phyloP scores from a whole-genome alignment of 2,888 invertebrate genomes.

The Leucoptera coffeella region DNA sequence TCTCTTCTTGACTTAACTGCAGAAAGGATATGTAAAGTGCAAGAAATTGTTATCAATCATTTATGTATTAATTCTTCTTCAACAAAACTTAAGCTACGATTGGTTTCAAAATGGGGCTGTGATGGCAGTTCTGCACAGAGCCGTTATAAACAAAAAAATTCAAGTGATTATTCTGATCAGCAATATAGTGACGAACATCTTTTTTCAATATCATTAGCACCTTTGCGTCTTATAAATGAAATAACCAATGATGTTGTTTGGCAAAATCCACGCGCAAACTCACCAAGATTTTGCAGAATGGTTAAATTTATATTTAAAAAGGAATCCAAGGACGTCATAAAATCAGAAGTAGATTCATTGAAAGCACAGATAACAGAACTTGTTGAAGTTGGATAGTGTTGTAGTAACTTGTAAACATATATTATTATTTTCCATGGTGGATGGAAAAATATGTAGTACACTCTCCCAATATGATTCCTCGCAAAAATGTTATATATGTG shows the following conservation, averaged over 20 bases:
- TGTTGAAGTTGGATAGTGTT: not conserved
- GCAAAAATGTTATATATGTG: not conserved
- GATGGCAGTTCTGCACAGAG: not conserved
- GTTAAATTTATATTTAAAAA: not conserved
- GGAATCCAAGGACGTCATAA: not conserved
- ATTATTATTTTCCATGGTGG: not conserved
- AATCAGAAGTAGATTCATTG: not conserved
- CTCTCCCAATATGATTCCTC: not conserved
- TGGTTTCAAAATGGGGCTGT: not conserved
- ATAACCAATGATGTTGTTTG: not conserved
- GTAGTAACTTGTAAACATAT: not conserved
- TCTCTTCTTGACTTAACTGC: not conserved
- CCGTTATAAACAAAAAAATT: not conserved
- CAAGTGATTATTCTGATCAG: not conserved
- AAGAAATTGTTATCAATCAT: not conserved
- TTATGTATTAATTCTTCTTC: not conserved
- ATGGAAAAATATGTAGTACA: not conserved
- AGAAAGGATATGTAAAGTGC: not conserved
- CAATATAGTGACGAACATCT: not conserved
- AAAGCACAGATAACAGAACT: not conserved
- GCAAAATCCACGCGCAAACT: not conserved
- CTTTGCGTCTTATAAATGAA: not conserved
- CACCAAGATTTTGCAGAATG: not conserved
- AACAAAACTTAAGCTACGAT: not conserved
- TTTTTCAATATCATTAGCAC: not conserved